Evolutionary conservation across 2,113 vertebrate species (phyloP).

Genomic region (Ailuropoda melanoleuca): DNA sequence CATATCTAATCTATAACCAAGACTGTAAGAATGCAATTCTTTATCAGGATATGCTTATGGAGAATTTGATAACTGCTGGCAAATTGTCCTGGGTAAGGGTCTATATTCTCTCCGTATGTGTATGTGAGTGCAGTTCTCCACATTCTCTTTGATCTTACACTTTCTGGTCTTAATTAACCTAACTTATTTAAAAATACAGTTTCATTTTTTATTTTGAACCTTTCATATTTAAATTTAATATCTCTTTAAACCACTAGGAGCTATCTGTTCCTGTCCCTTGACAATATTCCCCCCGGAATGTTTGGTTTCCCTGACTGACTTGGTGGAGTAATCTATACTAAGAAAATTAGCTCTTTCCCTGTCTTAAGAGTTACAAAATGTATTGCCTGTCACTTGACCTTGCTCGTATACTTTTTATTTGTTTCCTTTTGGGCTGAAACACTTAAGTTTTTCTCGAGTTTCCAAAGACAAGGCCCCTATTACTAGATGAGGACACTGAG

Average conservation of each 20-base stretch:
- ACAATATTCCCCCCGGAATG: neutral
- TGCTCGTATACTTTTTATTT: neutral
- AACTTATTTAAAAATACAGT: neutral
- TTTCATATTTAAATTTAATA: neutral
- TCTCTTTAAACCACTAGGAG: neutral
- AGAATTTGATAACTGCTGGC: neutral
- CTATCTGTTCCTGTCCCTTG: neutral
- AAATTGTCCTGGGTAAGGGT: neutral
- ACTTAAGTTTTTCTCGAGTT: neutral
- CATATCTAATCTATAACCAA: neutral
- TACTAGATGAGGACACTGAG: neutral
- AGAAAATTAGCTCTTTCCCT: neutral
- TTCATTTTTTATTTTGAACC: neutral
- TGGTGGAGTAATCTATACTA: neutral
- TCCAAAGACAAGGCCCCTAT: neutral
- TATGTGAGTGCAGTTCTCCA: neutral
- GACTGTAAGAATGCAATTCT: neutral
- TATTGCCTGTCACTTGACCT: neutral
- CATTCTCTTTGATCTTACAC: neutral
- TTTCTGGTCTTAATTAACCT: neutral
- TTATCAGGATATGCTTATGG: neutral
- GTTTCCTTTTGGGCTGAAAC: neutral
- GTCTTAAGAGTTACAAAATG: neutral
- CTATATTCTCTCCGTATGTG: neutral
- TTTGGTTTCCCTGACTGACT: neutral